phyloP scores from a whole-genome alignment of 1,140 invertebrate genomes.

The Leptinotarsa undecemlineata region DNA sequence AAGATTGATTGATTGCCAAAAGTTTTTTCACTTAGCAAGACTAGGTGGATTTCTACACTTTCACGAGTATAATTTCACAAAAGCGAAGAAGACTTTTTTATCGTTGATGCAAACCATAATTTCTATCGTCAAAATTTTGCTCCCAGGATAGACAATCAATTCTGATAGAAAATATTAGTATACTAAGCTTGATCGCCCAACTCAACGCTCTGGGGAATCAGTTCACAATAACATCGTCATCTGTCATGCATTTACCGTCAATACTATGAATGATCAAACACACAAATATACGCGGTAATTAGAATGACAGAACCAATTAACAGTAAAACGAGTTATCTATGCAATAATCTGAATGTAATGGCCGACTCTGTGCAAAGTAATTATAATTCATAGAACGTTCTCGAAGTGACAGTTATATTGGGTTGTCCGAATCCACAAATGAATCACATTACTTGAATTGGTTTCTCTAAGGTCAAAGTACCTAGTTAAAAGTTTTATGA shows the following conservation, averaged over 20 bases:
- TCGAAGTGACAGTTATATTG: constrained; percentile 39
- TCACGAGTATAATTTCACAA: too few species aligned
- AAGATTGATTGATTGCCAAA: too few species aligned
- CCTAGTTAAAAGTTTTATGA: background rate
- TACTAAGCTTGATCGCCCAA: too few species aligned
- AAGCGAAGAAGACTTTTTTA: too few species aligned
- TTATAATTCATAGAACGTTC: constrained; percentile 33
- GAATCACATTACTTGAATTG: constrained; percentile 37
- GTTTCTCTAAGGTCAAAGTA: background rate
- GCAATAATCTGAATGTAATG: background rate
- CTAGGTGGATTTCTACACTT: too few species aligned
- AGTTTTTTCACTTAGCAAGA: too few species aligned
- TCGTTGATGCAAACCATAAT: too few species aligned
- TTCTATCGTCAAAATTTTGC: too few species aligned
- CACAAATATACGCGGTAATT: background rate
- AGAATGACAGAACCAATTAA: background rate
- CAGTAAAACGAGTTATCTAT: background rate
- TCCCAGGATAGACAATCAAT: too few species aligned
- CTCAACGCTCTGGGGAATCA: too few species aligned
- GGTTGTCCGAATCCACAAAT: constrained; percentile 30
- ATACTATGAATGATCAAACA: background rate
- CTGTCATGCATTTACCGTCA: background rate
- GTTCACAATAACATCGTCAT: background rate
- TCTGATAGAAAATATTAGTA: too few species aligned
- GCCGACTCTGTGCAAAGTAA: constrained; percentile 19